Base-by-base conservation (phyloP, 2,113 vertebrate species). In the Penelope pileata region DNA sequence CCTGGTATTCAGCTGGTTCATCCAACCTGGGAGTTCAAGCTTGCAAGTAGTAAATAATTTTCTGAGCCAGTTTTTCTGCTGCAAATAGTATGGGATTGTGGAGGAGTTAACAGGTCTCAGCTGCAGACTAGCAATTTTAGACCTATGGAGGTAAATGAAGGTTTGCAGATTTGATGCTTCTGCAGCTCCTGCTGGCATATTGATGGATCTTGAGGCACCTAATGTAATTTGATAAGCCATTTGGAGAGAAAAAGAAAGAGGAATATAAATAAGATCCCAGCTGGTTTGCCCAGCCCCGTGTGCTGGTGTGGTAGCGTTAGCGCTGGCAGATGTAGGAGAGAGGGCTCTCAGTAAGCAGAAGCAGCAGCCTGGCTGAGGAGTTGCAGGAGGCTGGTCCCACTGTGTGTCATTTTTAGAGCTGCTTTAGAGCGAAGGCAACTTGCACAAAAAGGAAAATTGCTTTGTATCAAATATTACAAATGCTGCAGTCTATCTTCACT, bases 321-420 rank as follows among this genome's bases (percentile, higher is more conserved):
- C 10, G 26, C 36, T n/a, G 51, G 24, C 13, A 30, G 59, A 54
- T 53, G 51, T 36, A 0, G 0, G 63, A 50, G 68, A 34, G 11
- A 38, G 30, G 38, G 14, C 4, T 59, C 5, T 76, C 40, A 43
- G 47, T 11, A 12, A 59, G n/a, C 15, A 16, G 27, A 42, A 73
- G 15, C 47, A 82, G 36, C 23, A 10, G 5, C 4, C 23, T 58
- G 30, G 14, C 47, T 12, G 6, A 4, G 56, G 67, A 50, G 34
- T 11, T 69, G 34, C 51, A 16, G 70, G 81, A 62, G 34, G 13
- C 60, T 5, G 24, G 47, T 66, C 34, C 86, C 73, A 2, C 23
- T 1, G 0, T 30, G 5, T 7, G 3, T 38, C 26, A 8, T 7
- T 64, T 74, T 74, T 42, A n/a, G 18, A 9, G 45, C 62, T 22